These are phyloP conservation scores for Limulus polyphemus DNA, from an alignment of 2,888 invertebrate genomes.

Conservation along the genomic window DNA sequence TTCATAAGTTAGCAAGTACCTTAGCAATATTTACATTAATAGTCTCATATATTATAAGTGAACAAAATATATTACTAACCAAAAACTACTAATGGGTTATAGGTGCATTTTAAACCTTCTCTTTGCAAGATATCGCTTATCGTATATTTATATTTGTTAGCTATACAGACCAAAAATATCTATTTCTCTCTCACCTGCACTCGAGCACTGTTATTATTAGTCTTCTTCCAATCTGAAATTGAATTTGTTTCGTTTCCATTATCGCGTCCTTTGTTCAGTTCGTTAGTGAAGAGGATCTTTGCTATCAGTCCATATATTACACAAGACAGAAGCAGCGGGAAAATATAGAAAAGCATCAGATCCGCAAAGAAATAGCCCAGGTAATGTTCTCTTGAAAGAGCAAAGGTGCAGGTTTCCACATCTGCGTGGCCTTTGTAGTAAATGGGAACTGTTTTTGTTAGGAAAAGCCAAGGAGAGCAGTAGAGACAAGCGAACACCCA, in stretches of 20 bases:
- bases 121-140: too few relatives aligned
- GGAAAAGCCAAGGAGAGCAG: constrained; percentile 48
- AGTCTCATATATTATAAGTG: too few relatives aligned
- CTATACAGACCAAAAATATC: too few relatives aligned
- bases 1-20: too few relatives aligned
- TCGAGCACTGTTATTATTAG: constrained; percentile 27
- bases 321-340: constrained; percentile 46
- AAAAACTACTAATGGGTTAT: too few relatives aligned
- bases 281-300: constrained; percentile 37
- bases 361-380: constrained; percentile 46
- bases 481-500: constrained; percentile 48
- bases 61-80: too few relatives aligned
- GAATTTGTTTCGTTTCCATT: constrained; percentile 13
- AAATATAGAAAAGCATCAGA: constrained; percentile 46
- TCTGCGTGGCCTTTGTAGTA: too few relatives aligned
- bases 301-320: constrained; percentile 48
- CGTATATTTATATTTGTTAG: too few relatives aligned
- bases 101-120: too few relatives aligned
- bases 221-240: constrained; percentile 15
- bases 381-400: constrained; percentile 38
- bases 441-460: constrained; percentile 37
- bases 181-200: constrained; percentile 31
- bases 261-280: constrained; percentile 14
- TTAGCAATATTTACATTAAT: too few relatives aligned
- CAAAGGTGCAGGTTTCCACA: constrained; percentile 41